These are phyloP conservation scores for Pelecanus crispus DNA, from an alignment of 2,113 vertebrate species.

Conservation along the genomic window DNA sequence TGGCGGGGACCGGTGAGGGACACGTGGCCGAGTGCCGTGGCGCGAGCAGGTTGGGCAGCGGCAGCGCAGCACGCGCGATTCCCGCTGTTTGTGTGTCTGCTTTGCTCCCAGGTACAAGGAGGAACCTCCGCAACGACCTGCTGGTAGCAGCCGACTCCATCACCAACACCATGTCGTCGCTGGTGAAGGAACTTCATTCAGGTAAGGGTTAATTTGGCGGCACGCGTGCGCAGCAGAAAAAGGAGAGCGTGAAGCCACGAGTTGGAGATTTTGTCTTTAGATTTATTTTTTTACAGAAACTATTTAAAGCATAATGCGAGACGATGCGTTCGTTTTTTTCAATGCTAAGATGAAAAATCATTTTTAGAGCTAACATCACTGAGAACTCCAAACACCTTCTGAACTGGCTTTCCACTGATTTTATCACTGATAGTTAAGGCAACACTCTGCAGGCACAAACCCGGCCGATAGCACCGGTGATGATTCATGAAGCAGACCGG, in stretches of 20 bases:
- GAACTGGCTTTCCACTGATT: not conserved
- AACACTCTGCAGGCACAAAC: accelerated
- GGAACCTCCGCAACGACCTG: slow-evolving; percentile 92
- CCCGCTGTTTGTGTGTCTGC: not conserved
- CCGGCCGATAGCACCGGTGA: not conserved
- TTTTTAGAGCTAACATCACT: accelerated
- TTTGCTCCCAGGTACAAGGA: slow-evolving; percentile 80
- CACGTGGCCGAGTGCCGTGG: accelerated
- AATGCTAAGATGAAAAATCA: not conserved
- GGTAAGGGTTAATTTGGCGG: slow-evolving; percentile 55
- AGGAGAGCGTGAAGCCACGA: not conserved
- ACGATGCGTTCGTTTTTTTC: accelerated
- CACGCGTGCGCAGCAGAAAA: accelerated
- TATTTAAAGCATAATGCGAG: accelerated
- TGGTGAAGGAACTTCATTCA: slow-evolving; percentile 96
- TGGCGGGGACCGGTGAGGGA: not conserved
- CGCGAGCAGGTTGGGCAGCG: accelerated
- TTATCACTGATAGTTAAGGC: not conserved
- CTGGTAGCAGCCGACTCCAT: slow-evolving; percentile 95
- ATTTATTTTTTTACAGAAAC: not conserved
- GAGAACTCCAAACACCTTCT: not conserved
- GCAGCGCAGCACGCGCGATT: accelerated
- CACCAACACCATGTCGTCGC: slow-evolving; percentile 94
- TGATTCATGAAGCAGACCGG: not conserved
- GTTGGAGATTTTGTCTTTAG: accelerated